These are phyloP conservation scores for Lordiphosa collinella DNA, from an alignment of 1,140 invertebrate species.

Conservation along the genomic window DNA sequence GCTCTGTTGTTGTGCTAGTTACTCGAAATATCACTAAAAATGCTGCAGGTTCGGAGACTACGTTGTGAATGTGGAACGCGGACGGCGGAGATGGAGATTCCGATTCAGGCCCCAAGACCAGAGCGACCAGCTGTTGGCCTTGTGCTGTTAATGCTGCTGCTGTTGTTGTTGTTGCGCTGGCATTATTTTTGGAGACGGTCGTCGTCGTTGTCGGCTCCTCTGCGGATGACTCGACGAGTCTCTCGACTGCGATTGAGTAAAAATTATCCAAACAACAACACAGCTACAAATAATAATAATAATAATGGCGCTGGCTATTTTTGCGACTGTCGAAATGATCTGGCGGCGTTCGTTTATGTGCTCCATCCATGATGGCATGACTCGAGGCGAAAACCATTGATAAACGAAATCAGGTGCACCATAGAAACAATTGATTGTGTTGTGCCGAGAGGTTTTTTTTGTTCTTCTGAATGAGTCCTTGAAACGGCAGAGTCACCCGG, in stretches of 20 bases:
- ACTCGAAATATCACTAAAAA: conserved; percentile 70
- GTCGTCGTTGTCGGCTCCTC: conserved; percentile 21
- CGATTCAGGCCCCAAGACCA: conserved; percentile 18
- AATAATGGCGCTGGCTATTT: conserved; percentile 15
- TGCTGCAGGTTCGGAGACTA: conserved; percentile 44
- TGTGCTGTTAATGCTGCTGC: conserved; percentile 50
- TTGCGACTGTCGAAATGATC: conserved; percentile 22
- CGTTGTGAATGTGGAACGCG: conserved; percentile 50
- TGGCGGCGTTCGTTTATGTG: no score
- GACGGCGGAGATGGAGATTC: conserved; percentile 10
- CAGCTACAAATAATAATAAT: conserved; percentile 3
- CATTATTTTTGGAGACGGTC: conserved; percentile 53
- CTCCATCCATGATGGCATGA: conserved; percentile 10
- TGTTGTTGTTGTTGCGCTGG: conserved; percentile 32
- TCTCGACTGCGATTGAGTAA: conserved; percentile 21
- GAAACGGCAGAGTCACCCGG: no score
- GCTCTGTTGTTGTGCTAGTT: conserved; percentile 50
- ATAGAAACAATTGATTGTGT: background rate
- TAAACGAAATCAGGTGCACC: conserved; percentile 29
- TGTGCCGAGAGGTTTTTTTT: no score
- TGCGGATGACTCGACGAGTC: conserved; percentile 17
- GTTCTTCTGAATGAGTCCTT: no score
- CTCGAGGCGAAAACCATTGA: conserved; percentile 27
- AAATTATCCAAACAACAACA: conserved; percentile 40
- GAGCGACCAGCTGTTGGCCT: conserved; percentile 52